A percentile compares a stretch with the other conserved stretches of the same genome.
Evolutionary conservation across 1,140 invertebrate species (phyloP).

Genomic region (Probaryconus sp.): DNA sequence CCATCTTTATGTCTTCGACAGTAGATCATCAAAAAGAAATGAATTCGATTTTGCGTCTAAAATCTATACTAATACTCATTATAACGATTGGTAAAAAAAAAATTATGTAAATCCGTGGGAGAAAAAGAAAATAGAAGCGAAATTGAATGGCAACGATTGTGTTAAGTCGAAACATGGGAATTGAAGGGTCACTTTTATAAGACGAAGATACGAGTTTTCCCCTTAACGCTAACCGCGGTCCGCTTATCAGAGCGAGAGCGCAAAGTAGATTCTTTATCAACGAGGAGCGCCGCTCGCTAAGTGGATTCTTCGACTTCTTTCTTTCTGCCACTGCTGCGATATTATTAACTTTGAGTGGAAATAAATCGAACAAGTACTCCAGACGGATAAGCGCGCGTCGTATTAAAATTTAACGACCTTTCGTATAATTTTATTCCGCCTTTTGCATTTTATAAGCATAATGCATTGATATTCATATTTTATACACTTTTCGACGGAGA

Average conservation of each 20-base stretch:
- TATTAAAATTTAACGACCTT: conserved; percentile 48
- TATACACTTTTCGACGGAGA: too few relatives aligned
- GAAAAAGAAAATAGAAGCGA: too few relatives aligned
- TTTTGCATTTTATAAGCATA: conserved; percentile 15
- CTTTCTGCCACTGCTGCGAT: conserved; percentile 38
- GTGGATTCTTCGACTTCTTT: conserved; percentile 44
- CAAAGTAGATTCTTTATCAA: conserved; percentile 47
- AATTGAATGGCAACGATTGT: too few relatives aligned
- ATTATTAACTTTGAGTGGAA: conserved; percentile 43
- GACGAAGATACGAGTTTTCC: too few relatives aligned
- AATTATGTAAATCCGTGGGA: too few relatives aligned
- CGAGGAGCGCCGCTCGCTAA: conserved; percentile 25
- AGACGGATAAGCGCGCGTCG: conserved; percentile 27
- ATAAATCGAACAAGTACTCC: conserved; percentile 47
- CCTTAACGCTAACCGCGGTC: conserved; percentile 23
- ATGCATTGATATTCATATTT: conserved; percentile 25
- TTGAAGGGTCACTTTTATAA: too few relatives aligned
- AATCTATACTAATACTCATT: too few relatives aligned
- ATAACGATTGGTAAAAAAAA: too few relatives aligned
- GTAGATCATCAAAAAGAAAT: too few relatives aligned
- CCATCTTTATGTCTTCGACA: too few relatives aligned
- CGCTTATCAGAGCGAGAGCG: conserved; percentile 26
- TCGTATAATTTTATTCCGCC: background rate
- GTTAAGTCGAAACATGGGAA: too few relatives aligned
- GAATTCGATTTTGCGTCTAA: too few relatives aligned